Base-by-base conservation (phyloP, 2,113 vertebrate genomes). In the Beaufortia kweichowensis region DNA sequence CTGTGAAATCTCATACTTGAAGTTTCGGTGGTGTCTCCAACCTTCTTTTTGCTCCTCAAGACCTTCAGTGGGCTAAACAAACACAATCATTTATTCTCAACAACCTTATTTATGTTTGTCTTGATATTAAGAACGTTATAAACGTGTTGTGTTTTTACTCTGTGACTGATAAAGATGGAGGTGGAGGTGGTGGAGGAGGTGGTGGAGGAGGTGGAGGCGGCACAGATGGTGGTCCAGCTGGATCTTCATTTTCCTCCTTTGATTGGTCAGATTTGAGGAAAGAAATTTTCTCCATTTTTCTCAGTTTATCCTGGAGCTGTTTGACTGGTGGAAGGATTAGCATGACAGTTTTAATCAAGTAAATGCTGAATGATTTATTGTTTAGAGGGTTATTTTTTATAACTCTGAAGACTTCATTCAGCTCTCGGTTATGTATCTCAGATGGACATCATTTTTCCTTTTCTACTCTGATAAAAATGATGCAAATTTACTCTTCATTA, bases 31-130 rank as follows among this genome's bases (percentile, higher is more conserved):
- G 48, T 48, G 31, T 67, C 41, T 59, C 53, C 55, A 23, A 23
- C 29, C 76, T 85, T 88, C 35, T 64, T 91, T 80, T 88, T 87
- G 60, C 84, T 87, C 65, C 80, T 90, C 79, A 91, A 74, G n/a
- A 81, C 82, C 56, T 85, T 84, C 33, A 86, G 75, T 2, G 90
- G 59, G 77, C 90, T 91, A 55, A 8, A 60, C 31, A 83, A 7
- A 77, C 6, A 80, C 11, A 61, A 21, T 17, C 10, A 5, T 61
- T 60, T 43, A 5, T 10, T 24, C 5, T 12, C 11, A 50, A 55
- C n/a, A 29, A 41, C 43, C 23, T 53, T 41, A 29, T 33, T 6
- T 61, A 8, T 46, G 29, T 46, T 53, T 55, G 26, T 63, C 3
- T 68, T 17, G 3, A 65, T 24, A 48, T 55, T 41, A 2, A 28